Evolutionary conservation across 2,888 invertebrate species (phyloP), one percentile per base, ranked within the genome.

Genomic region (Eristalis tenax): DNA sequence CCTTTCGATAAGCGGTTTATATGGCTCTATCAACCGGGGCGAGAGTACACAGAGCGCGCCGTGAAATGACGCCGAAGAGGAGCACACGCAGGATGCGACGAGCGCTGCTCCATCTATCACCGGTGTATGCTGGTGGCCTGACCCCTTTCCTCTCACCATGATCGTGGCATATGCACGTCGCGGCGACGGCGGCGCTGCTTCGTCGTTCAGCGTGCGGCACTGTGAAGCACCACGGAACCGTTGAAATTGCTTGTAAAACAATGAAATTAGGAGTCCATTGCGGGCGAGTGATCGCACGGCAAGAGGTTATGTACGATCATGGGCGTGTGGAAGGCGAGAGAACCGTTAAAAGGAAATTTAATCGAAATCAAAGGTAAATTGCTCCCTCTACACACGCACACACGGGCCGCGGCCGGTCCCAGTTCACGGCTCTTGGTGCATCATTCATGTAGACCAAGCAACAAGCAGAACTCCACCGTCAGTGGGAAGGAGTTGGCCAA

Each of bases 311-410:
- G 59, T 63, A 80, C 80, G 75, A 85, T 69, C 76, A 82, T 85
- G 85, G 85, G 85, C 85, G 85, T 80, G 68, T 61, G 59, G 73
- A 85, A 73, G 73, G 85, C 85, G 82, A 85, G 81, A 85, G 64
- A 85, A 85, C 85, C 82, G 85, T 77, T 85, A 82, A 73, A 64
- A 82, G 32, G 82, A 85, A 85, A 82, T 85, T 85, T 85, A 81
- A 85, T 85, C 85, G 77, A 85, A 85, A 77, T 82, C 85, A 82
- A 65, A 76, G 64, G 77, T 82, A 82, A 74, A 82, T 81, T 68
- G 73, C 76, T 82, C 65, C 65, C 84, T 77, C 76, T 13, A 38
- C 38, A 71, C 63, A 76, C 81, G 80, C 81, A 56, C 69, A 23
- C 23, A 15, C 26, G 26, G 26, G 1, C 26, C 2, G 26, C 3